Conservation (phyloP, 64 coral and sea anemone genomes). For the Montipora foliosa region DNA sequence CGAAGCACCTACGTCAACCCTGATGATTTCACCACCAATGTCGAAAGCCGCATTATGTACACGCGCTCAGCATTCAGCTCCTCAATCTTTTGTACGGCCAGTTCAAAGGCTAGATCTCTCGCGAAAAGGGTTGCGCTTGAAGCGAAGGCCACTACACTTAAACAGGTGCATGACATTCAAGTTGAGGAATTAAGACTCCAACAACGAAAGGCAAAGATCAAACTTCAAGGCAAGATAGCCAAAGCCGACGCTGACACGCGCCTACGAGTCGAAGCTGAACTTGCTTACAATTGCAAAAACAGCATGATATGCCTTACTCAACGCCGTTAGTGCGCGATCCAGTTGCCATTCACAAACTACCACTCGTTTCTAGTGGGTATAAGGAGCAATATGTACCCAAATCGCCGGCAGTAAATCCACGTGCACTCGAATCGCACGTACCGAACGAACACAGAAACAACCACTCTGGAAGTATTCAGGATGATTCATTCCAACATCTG, state of each 20-base stretch:
- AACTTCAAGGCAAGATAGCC: conserved; percentile 9
- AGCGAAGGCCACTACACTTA: conserved; percentile 53
- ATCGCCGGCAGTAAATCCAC: not conserved
- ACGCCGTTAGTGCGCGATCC: not conserved
- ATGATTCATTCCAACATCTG: conserved; percentile 11
- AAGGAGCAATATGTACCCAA: not conserved
- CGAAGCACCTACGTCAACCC: conserved; percentile 23
- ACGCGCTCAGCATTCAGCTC: conserved; percentile 11
- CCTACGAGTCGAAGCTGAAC: not conserved
- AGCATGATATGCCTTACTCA: not conserved
- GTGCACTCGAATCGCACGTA: not conserved
- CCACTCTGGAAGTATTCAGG: not conserved
- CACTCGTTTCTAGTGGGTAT: not conserved
- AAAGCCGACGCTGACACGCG: not conserved
- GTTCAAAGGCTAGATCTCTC: conserved; percentile 45
- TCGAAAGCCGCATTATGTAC: conserved; percentile 19
- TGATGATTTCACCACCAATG: conserved; percentile 61
- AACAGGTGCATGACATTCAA: conserved; percentile 65
- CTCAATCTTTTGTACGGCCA: conserved; percentile 43
- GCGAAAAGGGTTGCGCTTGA: conserved; percentile 68
- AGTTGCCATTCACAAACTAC: not conserved
- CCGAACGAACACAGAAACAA: not conserved
- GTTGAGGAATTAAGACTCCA: conserved; percentile 54
- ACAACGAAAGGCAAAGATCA: conserved; percentile 2
- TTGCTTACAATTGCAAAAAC: not conserved